Conservation (phyloP, 2,113 vertebrate genomes). For the Sinocyclocheilus maitianheensis region DNA sequence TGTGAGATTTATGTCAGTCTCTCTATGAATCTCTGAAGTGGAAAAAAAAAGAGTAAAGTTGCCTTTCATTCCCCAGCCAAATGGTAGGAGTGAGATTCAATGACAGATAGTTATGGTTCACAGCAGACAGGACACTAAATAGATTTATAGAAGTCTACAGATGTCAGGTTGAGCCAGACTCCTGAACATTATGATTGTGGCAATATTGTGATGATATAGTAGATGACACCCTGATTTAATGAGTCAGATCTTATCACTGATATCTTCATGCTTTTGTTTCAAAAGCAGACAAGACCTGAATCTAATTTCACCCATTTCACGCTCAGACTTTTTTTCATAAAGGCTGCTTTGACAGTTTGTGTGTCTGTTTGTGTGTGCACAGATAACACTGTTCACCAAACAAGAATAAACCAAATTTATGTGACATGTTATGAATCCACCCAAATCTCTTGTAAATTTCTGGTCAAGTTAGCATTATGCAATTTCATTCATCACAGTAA, state of each 20-base stretch:
- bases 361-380: background rate
- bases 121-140: slow-evolving; percentile 53
- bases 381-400: background rate
- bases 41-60: slow-evolving; percentile 45
- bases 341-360: background rate
- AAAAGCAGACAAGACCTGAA: slow-evolving; percentile 24
- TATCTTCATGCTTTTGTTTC: slow-evolving; percentile 45
- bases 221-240: slow-evolving; percentile 53
- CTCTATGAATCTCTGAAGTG: slow-evolving; percentile 28
- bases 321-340: slow-evolving; percentile 24
- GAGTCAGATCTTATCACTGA: slow-evolving; percentile 33
- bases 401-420: background rate
- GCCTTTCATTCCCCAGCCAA: slow-evolving; percentile 44
- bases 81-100: slow-evolving; percentile 47
- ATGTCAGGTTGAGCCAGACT: slow-evolving; percentile 47
- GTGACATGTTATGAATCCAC: slow-evolving; percentile 1
- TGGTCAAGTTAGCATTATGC: slow-evolving; percentile 13
- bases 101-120: slow-evolving; percentile 55
- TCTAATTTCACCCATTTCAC: slow-evolving; percentile 26
- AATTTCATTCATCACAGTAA: slow-evolving; percentile 13
- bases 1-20: slow-evolving; percentile 50
- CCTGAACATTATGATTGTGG: slow-evolving; percentile 48
- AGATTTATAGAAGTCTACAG: slow-evolving; percentile 56
- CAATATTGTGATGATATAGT: slow-evolving; percentile 50
- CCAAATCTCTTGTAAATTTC: slow-evolving; percentile 1